phyloP scores from a whole-genome alignment of 2,797 vertebrate species.

The Gadopsis bispinosus region DNA sequence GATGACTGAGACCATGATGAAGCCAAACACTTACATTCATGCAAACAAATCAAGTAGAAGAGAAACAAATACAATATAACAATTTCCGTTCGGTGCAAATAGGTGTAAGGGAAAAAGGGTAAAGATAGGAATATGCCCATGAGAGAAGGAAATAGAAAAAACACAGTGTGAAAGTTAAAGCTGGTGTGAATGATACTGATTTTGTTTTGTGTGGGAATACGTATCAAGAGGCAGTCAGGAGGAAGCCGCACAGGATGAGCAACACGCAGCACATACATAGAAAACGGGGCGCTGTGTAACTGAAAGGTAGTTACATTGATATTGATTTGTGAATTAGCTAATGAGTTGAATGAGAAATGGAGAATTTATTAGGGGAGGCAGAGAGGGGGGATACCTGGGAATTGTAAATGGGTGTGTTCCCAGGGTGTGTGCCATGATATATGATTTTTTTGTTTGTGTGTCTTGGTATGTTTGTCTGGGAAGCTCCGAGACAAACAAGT shows the following conservation, averaged over 20 bases:
- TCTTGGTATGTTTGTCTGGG: background rate
- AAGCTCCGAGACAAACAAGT: constrained; percentile 17
- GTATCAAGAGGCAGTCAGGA: constrained; percentile 20
- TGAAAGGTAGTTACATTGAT: constrained; percentile 57
- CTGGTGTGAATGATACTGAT: constrained; percentile 42
- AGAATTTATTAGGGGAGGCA: constrained; percentile 61
- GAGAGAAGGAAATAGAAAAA: background rate
- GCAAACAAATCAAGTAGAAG: background rate
- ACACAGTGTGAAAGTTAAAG: constrained; percentile 4
- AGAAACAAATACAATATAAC: background rate
- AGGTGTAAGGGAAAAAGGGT: background rate
- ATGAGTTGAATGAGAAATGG: constrained; percentile 70
- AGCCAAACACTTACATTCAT: background rate
- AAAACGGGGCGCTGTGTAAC: background rate
- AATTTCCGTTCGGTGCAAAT: background rate
- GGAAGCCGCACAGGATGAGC: background rate
- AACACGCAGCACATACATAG: background rate
- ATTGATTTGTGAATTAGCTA: constrained; percentile 81
- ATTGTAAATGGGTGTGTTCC: constrained; percentile 1
- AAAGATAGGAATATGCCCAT: background rate
- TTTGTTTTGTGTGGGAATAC: constrained; percentile 26
- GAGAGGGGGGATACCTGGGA: constrained; percentile 9
- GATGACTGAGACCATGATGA: background rate
- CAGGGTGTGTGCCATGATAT: background rate
- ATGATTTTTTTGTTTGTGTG: constrained; percentile 3